phyloP scores from a whole-genome alignment of 2,888 invertebrate genomes.

The Caenorhabditis panamensis region DNA sequence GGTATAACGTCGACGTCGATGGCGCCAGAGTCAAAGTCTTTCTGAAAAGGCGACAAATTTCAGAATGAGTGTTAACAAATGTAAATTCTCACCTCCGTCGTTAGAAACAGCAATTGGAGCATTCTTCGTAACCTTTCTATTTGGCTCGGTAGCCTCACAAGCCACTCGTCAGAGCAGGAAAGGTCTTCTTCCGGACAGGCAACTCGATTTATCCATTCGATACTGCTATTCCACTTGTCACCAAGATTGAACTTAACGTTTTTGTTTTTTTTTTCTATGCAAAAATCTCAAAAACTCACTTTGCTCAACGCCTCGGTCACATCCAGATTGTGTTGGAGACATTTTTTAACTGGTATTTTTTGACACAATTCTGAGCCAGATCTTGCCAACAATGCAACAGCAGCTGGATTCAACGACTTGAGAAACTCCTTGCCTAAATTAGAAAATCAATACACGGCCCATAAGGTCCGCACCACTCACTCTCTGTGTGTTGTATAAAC shows the following conservation, averaged over 20 bases:
- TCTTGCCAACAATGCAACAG: conserved; percentile 52
- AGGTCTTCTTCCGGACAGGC: conserved; percentile 75
- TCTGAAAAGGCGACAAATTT: conserved; percentile 53
- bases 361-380: conserved; percentile 61
- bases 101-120: conserved; percentile 69
- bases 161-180: conserved; percentile 70
- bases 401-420: conserved; percentile 55
- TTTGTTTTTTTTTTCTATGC: neutral
- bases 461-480: conserved; percentile 38
- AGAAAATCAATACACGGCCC: conserved; percentile 14
- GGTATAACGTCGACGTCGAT: conserved; percentile 62
- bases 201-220: conserved; percentile 73
- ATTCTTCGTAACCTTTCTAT: conserved; percentile 70
- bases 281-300: conserved; percentile 19
- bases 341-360: conserved; percentile 55
- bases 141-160: conserved; percentile 69
- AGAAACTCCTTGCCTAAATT: conserved; percentile 49
- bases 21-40: conserved; percentile 42
- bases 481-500: conserved; percentile 61
- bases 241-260: conserved; percentile 68
- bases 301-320: conserved; percentile 61
- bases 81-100: conserved; percentile 70
- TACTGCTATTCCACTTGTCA: conserved; percentile 73
- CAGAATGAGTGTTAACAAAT: neutral
- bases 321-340: conserved; percentile 48